Evolutionary conservation across 2,113 vertebrate genomes (phyloP).

Genomic region (Megalops atlanticus): DNA sequence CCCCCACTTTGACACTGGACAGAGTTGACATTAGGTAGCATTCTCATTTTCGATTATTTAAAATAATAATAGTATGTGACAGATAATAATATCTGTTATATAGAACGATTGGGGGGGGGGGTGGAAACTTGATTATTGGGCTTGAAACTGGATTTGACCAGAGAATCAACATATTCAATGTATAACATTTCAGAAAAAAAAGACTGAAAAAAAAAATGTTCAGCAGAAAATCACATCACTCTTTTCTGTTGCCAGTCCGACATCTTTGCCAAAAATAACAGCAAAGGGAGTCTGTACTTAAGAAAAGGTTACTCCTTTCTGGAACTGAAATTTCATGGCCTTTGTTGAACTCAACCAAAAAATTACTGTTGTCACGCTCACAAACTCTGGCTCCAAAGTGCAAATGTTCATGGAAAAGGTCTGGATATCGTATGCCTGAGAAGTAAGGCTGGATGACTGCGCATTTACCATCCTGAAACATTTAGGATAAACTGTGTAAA

Average conservation of each 20-base stretch:
- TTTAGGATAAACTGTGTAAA: conserved; percentile 40
- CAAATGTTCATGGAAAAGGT: conserved; percentile 33
- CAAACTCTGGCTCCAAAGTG: conserved; percentile 28
- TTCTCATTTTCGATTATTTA: not conserved
- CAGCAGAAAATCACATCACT: conserved; percentile 62
- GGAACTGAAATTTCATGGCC: conserved; percentile 54
- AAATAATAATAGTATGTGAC: conserved; percentile 34
- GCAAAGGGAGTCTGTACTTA: conserved; percentile 51
- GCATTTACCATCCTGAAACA: conserved; percentile 40
- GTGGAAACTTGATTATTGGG: conserved; percentile 68
- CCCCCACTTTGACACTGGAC: conserved; percentile 21
- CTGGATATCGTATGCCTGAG: conserved; percentile 24
- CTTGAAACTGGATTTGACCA: conserved; percentile 55
- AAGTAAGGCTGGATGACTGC: conserved; percentile 1
- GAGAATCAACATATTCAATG: conserved; percentile 60
- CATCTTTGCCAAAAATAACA: conserved; percentile 63
- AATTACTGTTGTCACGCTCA: conserved; percentile 43
- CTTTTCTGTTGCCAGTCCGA: conserved; percentile 52
- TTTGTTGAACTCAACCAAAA: conserved; percentile 56
- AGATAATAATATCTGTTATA: conserved; percentile 44
- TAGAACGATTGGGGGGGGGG: conserved; percentile 33
- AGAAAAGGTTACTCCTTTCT: conserved; percentile 52
- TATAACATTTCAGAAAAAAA: conserved; percentile 56
- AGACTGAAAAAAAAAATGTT: conserved; percentile 31
- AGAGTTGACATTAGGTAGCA: conserved; percentile 24